Evolutionary conservation across 1,140 invertebrate genomes (phyloP), one percentile per base, ranked within the genome.

Genomic region (Drosophila ananassae): DNA sequence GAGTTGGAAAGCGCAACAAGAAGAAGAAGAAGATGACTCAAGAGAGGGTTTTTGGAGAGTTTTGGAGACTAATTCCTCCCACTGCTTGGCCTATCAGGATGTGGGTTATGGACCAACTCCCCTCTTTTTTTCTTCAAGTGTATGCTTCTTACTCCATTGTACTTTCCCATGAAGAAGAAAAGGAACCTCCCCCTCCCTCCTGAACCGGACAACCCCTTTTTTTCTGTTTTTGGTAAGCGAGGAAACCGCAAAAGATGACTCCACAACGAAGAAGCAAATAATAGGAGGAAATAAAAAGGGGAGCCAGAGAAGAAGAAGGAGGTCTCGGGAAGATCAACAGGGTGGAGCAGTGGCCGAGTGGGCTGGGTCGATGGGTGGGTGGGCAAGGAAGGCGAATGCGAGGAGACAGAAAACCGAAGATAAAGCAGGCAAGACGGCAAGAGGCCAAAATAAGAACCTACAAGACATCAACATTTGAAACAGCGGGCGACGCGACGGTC

Each of bases 401-500:
- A 47, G 61, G 30, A 12, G 8, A 10, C 8, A n/a, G 71, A 46
- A 24, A 57, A 37, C 37, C 61, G 58, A 47, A 24, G 60, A 77
- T 73, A 73, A 54, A 80, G 57, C 61, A 60, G 44, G 30, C 34
- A 25, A 32, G 66, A 56, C 17, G 59, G 25, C 21, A 37, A 59
- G 73, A 28, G 62, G 74, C 74, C 82, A 85, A 87, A 85, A 82
- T 76, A 75, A 87, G 72, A 85, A 81, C 78, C 69, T 80, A 77
- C 75, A 81, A 76, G 73, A 82, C 77, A 78, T 77, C 77, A 81
- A 77, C 82, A 78, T 84, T 81, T 67, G 61, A 78, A 81, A 68
- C 83, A 87, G 82, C 82, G 66, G 82, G 82, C 69, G 78, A 63
- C 79, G 77, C 82, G 82, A 78, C 82, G 82, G 82, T 87, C 82